A percentile compares a stretch with the other conserved stretches of the same genome.
phyloP scores from a whole-genome alignment of 1,140 invertebrate species.

The Brachionus plicatilis region DNA sequence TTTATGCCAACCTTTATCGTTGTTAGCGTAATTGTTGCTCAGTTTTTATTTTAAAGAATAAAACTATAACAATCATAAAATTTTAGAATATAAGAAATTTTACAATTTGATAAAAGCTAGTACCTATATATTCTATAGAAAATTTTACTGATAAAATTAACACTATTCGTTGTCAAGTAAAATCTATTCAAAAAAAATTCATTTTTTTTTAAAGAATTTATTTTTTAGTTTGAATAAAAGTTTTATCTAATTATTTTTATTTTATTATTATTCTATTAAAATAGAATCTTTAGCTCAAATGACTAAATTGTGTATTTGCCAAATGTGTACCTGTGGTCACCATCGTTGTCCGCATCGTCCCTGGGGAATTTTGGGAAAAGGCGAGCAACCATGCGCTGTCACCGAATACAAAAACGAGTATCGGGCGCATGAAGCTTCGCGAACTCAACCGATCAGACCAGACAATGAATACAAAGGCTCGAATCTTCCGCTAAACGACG shows the following conservation, averaged over 20 bases:
- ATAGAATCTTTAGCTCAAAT: constrained; percentile 39
- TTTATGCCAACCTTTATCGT: neutral
- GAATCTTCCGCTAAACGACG: constrained; percentile 43
- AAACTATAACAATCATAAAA: neutral
- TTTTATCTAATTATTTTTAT: neutral
- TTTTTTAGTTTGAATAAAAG: neutral
- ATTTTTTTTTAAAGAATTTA: neutral
- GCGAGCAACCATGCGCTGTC: constrained; percentile 45
- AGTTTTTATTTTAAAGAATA: neutral
- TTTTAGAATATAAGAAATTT: constrained; percentile 1
- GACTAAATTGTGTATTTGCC: constrained; percentile 50
- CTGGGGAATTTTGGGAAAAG: constrained; percentile 43
- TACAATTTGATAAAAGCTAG: neutral
- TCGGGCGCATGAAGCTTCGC: constrained; percentile 44
- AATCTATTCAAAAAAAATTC: neutral
- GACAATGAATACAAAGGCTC: constrained; percentile 33
- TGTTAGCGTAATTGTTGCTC: constrained; percentile 25
- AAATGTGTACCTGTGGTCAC: constrained; percentile 52
- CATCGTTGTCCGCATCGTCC: constrained; percentile 51
- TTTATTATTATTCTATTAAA: neutral
- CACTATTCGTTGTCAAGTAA: neutral
- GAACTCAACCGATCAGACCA: constrained; percentile 42
- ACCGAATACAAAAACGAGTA: constrained; percentile 52
- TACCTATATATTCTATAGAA: neutral
- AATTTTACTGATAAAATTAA: neutral